phyloP scores from a whole-genome alignment of 92 coral and sea anemone genomes.

The Phymanthus crucifer region DNA sequence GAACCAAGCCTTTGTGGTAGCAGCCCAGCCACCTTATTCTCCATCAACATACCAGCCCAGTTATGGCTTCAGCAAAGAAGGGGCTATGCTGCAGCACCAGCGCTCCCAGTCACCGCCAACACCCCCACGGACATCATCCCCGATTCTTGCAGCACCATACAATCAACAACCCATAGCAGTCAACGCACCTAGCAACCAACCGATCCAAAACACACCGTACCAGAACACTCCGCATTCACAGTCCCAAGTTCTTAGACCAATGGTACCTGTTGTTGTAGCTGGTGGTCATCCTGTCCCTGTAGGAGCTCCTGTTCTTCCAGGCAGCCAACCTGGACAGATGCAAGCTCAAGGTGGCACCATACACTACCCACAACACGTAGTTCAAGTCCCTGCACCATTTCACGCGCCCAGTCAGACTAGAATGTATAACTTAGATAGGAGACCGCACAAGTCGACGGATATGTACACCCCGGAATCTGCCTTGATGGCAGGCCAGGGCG shows the following conservation, averaged over 20 bases:
- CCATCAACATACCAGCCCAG: conserved; percentile 59
- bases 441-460: conserved; percentile 63
- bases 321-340: conserved; percentile 42
- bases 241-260: conserved; percentile 70
- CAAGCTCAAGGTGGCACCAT: conserved; percentile 46
- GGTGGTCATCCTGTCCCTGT: conserved; percentile 70
- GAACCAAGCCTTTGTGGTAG: conserved; percentile 41
- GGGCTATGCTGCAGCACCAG: conserved; percentile 65
- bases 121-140: conserved; percentile 86
- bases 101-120: conserved; percentile 95
- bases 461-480: conserved; percentile 61
- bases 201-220: conserved; percentile 61
- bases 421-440: conserved; percentile 57
- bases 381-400: conserved; percentile 69
- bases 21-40: conserved; percentile 38
- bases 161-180: conserved; percentile 43
- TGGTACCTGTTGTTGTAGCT: conserved; percentile 75
- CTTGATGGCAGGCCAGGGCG: conserved; percentile 36
- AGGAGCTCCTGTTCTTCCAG: conserved; percentile 54
- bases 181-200: conserved; percentile 39
- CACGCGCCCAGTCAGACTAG: conserved; percentile 63
- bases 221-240: conserved; percentile 63
- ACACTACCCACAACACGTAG: conserved; percentile 62
- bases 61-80: conserved; percentile 55
- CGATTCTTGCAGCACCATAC: conserved; percentile 58